Percentiles rank a stretch among this genome's conserved stretches.
These are phyloP conservation scores for Chrysomela aeneicollis DNA, from an alignment of 2,888 invertebrate genomes.

Conservation along the genomic window DNA sequence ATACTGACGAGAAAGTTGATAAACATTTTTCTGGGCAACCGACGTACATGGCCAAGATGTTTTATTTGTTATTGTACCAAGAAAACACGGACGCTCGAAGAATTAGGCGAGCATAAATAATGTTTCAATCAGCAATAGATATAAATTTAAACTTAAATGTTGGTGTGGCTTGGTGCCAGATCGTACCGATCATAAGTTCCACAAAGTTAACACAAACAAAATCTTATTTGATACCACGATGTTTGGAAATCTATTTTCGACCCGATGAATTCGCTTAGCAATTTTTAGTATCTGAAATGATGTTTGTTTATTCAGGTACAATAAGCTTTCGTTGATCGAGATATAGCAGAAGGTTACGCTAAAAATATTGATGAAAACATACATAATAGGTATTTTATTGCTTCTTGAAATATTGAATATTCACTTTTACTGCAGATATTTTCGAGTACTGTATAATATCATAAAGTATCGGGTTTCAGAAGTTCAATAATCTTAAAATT, in stretches of 20 bases:
- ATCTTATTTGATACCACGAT: conserved; percentile 11
- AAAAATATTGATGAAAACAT: conserved; percentile 1
- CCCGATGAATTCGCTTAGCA: neutral
- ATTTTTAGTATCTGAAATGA: neutral
- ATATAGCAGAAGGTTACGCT: conserved; percentile 6
- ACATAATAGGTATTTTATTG: neutral
- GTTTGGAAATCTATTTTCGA: conserved; percentile 23
- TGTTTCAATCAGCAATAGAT: too few species aligned
- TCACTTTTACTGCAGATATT: too few species aligned
- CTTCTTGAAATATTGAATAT: neutral
- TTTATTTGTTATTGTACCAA: too few species aligned
- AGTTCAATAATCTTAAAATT: too few species aligned
- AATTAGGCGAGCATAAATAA: too few species aligned
- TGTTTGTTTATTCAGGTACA: conserved; percentile 22
- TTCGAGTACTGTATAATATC: neutral
- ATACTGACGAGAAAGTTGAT: conserved; percentile 21
- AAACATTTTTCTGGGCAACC: neutral
- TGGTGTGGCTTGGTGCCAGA: conserved; percentile 34
- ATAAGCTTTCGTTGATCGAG: neutral
- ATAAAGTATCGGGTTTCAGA: too few species aligned
- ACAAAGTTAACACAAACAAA: conserved; percentile 25
- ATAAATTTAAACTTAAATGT: conserved; percentile 25
- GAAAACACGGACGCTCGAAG: too few species aligned
- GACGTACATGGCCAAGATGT: too few species aligned
- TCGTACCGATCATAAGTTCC: conserved; percentile 27